Evolutionary conservation across 1,140 invertebrate genomes (phyloP), one percentile per base, ranked within the genome.

Genomic region (Hyles vespertilio): DNA sequence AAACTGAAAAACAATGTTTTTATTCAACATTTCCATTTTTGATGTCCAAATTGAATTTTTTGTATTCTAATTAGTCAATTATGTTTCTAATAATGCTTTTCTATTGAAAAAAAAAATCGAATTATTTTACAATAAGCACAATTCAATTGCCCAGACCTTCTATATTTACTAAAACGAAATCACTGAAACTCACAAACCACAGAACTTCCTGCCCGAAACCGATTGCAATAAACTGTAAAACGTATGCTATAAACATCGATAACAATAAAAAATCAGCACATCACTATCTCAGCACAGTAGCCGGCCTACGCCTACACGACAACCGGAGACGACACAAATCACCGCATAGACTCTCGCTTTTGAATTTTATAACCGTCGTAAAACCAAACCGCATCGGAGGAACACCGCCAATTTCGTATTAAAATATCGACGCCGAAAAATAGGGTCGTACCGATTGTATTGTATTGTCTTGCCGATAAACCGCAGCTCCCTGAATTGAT

Each of bases 401-500:
- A 54, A 51, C 50, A 51, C 8, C 34, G 32, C 34, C 2, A 33
- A 51, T 3, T 54, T 32, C 36, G 8, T 22, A 54, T 7, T 54
- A 32, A 54, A 43, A 44, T 54, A 43, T 45, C 52, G 36, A 8
- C 40, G 11, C 40, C 52, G 5, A 22, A 54, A 54, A 22, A 36
- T 40, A n/a, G 34, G 50, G 11, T 32, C 32, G 32, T 12, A 10
- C 9, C 50, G 50, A 51, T 51, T 51, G 32, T 51, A 10, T 51
- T 7, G 33, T 36, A 40, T 52, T 22, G 22, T 48, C 4, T 48
- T 12, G 11, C 43, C 36, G 43, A 43, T 22, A 68, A 74, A 74
- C 79, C 79, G 43, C 80, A 79, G 79, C 79, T 81, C 74, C 81
- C 68, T 71, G 79, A 74, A 74, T 84, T 81, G 59, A 68, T 65